Conservation (phyloP, 2,888 invertebrate species). For the Oconnorella tubifera region DNA sequence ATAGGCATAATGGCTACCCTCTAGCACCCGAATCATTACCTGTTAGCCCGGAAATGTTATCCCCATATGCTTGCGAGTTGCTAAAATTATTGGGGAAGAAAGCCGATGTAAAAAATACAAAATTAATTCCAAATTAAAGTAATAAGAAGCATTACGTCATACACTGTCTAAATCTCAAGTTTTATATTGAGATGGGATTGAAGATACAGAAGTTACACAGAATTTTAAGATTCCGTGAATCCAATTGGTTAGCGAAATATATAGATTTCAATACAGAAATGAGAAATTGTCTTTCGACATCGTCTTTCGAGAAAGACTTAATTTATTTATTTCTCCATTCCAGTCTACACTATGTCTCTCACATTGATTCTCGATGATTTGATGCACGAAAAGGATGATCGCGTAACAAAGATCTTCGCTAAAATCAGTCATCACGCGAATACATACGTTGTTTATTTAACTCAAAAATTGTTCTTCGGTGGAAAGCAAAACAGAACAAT, state of each 20-base stretch:
- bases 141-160: neutral
- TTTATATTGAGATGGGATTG: slow-evolving; percentile 5
- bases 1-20: slow-evolving; percentile 6
- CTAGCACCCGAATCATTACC: slow-evolving; percentile 8
- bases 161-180: neutral
- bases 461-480: neutral
- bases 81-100: neutral
- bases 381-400: too few species aligned
- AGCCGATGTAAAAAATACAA: neutral
- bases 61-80: neutral
- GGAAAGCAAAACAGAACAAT: neutral
- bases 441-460: too few species aligned
- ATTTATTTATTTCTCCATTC: slow-evolving; percentile 55
- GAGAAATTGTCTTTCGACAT: slow-evolving; percentile 40
- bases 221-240: slow-evolving; percentile 44
- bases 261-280: slow-evolving; percentile 42
- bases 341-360: too few species aligned
- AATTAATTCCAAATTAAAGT: neutral
- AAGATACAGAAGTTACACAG: slow-evolving; percentile 40
- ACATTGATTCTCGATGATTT: too few species aligned
- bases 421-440: neutral
- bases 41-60: neutral
- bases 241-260: slow-evolving; percentile 48
- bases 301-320: slow-evolving; percentile 44
- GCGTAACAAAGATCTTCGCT: neutral